Conservation (phyloP, 2,797 vertebrate genomes). For the Chromobotia macracanthus region DNA sequence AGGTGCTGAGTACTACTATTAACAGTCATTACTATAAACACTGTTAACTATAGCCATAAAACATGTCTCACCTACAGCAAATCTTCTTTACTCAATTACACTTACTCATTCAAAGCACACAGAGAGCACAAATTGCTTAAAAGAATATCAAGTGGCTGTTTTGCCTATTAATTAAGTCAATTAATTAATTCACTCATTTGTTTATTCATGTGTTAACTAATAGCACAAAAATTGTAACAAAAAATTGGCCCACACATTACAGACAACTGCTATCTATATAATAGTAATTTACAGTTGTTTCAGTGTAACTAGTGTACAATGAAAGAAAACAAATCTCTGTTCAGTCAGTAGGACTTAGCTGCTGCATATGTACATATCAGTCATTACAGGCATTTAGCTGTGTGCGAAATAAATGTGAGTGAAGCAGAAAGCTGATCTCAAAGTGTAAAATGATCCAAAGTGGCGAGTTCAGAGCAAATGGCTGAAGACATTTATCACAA, state of each 20-base stretch:
- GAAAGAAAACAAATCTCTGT: background rate
- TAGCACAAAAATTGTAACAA: too few species aligned
- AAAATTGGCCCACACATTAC: too few species aligned
- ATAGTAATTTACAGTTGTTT: too few species aligned
- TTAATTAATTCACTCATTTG: background rate
- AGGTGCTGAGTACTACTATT: slow-evolving; percentile 11
- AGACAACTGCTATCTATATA: too few species aligned
- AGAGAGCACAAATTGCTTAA: background rate
- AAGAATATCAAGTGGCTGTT: background rate
- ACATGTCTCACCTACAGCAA: background rate
- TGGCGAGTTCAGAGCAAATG: slow-evolving; percentile 18
- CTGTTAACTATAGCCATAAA: slow-evolving; percentile 13
- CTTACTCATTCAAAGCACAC: slow-evolving; percentile 4
- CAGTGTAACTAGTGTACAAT: background rate
- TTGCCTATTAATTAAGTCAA: background rate
- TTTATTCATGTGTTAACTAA: background rate
- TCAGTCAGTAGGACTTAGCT: background rate
- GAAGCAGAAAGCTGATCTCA: slow-evolving; percentile 39
- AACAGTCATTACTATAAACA: slow-evolving; percentile 29
- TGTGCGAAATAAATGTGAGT: slow-evolving; percentile 22
- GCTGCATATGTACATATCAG: background rate
- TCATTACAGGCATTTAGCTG: slow-evolving; percentile 21
- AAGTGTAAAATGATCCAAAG: slow-evolving; percentile 24
- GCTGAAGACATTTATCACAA: background rate
- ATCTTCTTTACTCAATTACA: slow-evolving; percentile 1